Evolutionary conservation across 2,797 vertebrate species (phyloP).

Genomic region (Coccyzus lansbergi): DNA sequence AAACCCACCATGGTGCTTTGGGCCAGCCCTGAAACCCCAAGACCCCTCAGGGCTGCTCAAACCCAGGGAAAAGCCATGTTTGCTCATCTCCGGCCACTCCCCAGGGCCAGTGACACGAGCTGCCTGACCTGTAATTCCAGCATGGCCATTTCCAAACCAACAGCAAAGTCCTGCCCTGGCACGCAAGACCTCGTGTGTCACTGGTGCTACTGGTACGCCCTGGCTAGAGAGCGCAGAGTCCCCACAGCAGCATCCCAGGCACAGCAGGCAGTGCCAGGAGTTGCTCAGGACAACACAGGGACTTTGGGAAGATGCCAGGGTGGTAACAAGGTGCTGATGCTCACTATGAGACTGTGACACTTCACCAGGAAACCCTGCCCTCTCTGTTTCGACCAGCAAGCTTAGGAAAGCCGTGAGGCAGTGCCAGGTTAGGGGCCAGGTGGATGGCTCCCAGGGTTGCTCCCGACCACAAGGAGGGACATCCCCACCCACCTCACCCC

Average conservation of each 20-base stretch:
- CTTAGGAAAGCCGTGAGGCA: neutral
- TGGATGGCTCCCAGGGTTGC: neutral
- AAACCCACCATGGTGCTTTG: rapidly evolving
- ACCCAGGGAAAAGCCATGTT: rapidly evolving
- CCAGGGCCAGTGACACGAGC: neutral
- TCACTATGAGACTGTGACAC: neutral
- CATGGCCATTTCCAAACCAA: neutral
- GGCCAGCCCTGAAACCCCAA: rapidly evolving
- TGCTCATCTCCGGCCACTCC: neutral
- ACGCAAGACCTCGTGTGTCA: rapidly evolving
- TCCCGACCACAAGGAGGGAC: rapidly evolving
- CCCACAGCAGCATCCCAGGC: neutral
- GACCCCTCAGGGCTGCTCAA: neutral
- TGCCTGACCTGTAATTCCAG: neutral
- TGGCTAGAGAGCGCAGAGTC: rapidly evolving
- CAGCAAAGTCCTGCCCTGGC: neutral
- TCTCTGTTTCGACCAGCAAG: neutral
- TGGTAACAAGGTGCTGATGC: rapidly evolving
- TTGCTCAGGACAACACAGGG: neutral
- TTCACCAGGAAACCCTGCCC: neutral
- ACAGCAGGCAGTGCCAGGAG: neutral
- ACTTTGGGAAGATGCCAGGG: neutral
- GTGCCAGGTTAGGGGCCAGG: neutral
- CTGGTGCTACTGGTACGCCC: neutral
- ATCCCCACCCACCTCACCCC: neutral